Percentiles rank a stretch among this genome's conserved stretches.
phyloP scores from a whole-genome alignment of 2,888 invertebrate species.

The Leptodirus hochenwartii region DNA sequence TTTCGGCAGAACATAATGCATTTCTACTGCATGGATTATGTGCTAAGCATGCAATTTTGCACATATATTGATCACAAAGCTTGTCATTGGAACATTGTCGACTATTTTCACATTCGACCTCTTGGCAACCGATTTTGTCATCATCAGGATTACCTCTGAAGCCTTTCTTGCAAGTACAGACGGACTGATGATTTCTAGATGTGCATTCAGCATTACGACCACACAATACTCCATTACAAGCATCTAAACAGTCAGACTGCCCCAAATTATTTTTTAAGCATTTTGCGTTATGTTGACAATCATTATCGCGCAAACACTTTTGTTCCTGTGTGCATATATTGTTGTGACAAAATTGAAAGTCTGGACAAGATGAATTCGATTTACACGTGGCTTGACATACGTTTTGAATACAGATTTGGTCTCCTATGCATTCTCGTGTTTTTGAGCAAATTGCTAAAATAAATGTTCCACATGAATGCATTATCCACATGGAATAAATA shows the following conservation, averaged over 20 bases:
- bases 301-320: slow-evolving; percentile 50
- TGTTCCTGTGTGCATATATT: slow-evolving; percentile 72
- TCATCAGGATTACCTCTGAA: slow-evolving; percentile 57
- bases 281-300: slow-evolving; percentile 56
- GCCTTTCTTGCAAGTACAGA: slow-evolving; percentile 61
- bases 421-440: slow-evolving; percentile 66
- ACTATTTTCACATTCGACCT: slow-evolving; percentile 55
- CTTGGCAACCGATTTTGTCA: slow-evolving; percentile 60
- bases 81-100: slow-evolving; percentile 66
- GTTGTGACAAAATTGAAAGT: slow-evolving; percentile 67
- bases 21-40: slow-evolving; percentile 73
- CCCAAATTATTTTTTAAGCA: slow-evolving; percentile 52
- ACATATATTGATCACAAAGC: slow-evolving; percentile 63
- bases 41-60: slow-evolving; percentile 70
- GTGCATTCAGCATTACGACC: slow-evolving; percentile 69
- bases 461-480: too few relatives aligned
- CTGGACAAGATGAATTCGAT: slow-evolving; percentile 63
- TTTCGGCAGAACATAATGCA: slow-evolving; percentile 69
- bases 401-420: slow-evolving; percentile 70
- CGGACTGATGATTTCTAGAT: slow-evolving; percentile 50
- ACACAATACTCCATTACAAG: slow-evolving; percentile 57
- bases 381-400: slow-evolving; percentile 74
- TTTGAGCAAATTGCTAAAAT: slow-evolving; percentile 53
- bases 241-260: slow-evolving; percentile 55
- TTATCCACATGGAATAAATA: too few relatives aligned